A percentile compares a stretch with the other conserved stretches of the same genome.
phyloP scores from a whole-genome alignment of 1,140 invertebrate species.

The Dreissena rostriformis region DNA sequence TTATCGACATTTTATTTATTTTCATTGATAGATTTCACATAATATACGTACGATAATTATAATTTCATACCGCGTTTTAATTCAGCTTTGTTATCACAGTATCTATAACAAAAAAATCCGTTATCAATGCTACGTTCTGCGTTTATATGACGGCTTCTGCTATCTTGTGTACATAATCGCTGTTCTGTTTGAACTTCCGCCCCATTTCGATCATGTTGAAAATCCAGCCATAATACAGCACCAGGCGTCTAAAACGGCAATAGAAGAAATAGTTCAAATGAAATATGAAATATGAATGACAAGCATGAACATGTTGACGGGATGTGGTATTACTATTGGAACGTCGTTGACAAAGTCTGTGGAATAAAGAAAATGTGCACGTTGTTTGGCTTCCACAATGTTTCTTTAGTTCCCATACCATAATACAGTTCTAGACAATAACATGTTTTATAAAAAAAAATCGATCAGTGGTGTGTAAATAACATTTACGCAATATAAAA shows the following conservation, averaged over 20 bases:
- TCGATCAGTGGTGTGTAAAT: too few species aligned
- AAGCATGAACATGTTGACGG: not conserved
- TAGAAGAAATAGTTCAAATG: not conserved
- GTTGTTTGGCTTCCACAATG: not conserved
- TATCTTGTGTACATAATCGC: slow-evolving; percentile 50
- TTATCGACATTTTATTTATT: too few species aligned
- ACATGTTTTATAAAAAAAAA: too few species aligned
- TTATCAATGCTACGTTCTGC: slow-evolving; percentile 26
- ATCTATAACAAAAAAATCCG: not conserved
- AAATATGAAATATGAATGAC: not conserved
- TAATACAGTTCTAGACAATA: too few species aligned
- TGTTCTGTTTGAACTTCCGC: slow-evolving; percentile 36
- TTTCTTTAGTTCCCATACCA: not conserved
- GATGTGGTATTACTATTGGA: too few species aligned
- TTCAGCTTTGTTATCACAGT: too few species aligned
- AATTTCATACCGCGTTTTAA: too few species aligned
- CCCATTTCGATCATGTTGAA: slow-evolving; percentile 43
- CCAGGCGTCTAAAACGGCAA: slow-evolving; percentile 12
- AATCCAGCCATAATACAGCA: slow-evolving; percentile 35
- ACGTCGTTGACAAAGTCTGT: not conserved
- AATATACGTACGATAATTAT: too few species aligned
- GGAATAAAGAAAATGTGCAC: not conserved
- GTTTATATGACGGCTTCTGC: slow-evolving; percentile 45
- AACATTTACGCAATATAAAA: not conserved
- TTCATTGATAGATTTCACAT: too few species aligned